Base-by-base conservation (phyloP, 2,113 vertebrate genomes). In the Calidris pygmaea region DNA sequence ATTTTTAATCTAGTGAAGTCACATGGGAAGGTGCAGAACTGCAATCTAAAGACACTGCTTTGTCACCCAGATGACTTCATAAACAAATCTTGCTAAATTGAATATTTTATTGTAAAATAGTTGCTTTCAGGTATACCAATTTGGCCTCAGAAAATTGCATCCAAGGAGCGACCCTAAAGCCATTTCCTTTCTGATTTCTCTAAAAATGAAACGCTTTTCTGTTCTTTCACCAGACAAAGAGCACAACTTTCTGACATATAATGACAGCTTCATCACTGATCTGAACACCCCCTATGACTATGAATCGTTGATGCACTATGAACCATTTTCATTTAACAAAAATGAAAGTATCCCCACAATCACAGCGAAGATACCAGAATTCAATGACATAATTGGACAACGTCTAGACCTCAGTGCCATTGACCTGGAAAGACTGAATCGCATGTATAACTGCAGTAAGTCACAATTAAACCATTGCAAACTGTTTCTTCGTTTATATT, bases 361-460 rank as follows among this genome's bases (percentile, higher is more conserved):
- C 95, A 99, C 98, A 9, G 95, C 99, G 19, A 99, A 99, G 95
- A 99, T 99, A 90, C 98, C 98, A 26, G 98, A 95, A 6, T 99
- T 99, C 96, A 89, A 98, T 88, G 50, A 98, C 48, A 89, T 99
- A 77, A 99, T 99, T 60, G 99, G 99, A 41, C 99, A 99, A 93
- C 99, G 98, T 88, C 95, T 99, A 21, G 99, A 99, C 94, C 79
- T 99, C 97, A 99, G 99, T 76, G 63, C 94, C 58, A 95, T 98
- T 85, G 99, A 99, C 66, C 74, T 98, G 89, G 93, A 99, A 85
- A 98, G 99, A 82, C 97, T 99, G 63, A 99, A 99, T 94, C 98
- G 98, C 76, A 99, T 99, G 99, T 99, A 99, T 95, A 99, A 99
- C 88, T 99, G 99, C 97, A 98, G 99, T 99, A 97, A 97, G 99